Evolutionary conservation across 2,113 vertebrate genomes (phyloP), one percentile per base, ranked within the genome.

Genomic region (Glareola pratincola): DNA sequence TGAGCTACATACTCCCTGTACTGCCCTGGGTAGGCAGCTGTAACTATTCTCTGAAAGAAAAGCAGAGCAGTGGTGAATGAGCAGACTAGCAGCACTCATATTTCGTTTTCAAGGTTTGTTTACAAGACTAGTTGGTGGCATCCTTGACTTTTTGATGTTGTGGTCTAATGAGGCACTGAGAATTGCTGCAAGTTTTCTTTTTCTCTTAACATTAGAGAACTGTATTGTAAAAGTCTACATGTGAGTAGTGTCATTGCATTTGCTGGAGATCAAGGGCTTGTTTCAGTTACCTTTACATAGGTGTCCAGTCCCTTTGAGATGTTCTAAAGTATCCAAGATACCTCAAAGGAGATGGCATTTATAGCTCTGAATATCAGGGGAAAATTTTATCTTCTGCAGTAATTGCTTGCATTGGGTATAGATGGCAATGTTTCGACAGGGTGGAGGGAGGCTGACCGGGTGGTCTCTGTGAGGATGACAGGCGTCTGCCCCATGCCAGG

Each of bases 371-470:
- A 7, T 29, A 9, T 47, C 47, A 54, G 47, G 47, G 29, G 18
- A 24, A 79, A 84, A 59, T 16, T 8, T 66, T 6, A 5, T 14
- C 14, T 72, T 66, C n/a, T 73, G 22, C 12, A 21, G 22, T 48
- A 84, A 13, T 37, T 73, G 12, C 9, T 67, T 68, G n/a, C 26
- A 43, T 8, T 72, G 21, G 4, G 8, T 41, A 41, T 23, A 77
- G 29, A 24, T 22, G 20, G 7, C 43, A 45, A 64, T 13, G 50
- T 30, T 87, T 64, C 30, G 32, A 6, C 1, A 2, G 8, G n/a
- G 9, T 8, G 4, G 0, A 3, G 34, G 3, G 5, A 43, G 10
- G 3, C 22, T 87, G 6, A 12, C 19, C 48, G 17, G 21, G 18
- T 68, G 5, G 18, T 64, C 3, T 64, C 43, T 78, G 39, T 53